Conservation (phyloP, 2,888 invertebrate genomes). For the Aphrophora alni region DNA sequence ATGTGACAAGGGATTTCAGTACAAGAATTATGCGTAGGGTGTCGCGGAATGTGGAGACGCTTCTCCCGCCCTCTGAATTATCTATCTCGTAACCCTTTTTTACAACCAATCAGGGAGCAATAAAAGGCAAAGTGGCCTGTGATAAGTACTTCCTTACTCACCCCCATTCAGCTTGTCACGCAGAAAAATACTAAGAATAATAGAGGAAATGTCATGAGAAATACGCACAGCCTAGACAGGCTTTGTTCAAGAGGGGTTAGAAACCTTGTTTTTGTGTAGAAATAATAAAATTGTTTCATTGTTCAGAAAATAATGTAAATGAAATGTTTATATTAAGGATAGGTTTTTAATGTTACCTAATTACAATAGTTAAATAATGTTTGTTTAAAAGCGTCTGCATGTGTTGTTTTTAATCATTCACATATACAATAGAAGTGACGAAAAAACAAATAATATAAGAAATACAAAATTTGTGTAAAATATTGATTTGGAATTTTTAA, state of each 20-base stretch:
- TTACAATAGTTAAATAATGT: too few relatives aligned
- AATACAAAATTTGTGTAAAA: too few relatives aligned
- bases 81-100: slow-evolving; percentile 43
- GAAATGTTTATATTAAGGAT: too few relatives aligned
- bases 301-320: background rate
- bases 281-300: background rate
- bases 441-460: too few relatives aligned
- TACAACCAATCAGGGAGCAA: slow-evolving; percentile 42
- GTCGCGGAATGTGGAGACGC: slow-evolving; percentile 3
- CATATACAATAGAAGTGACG: too few relatives aligned
- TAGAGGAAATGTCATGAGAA: background rate
- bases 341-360: too few relatives aligned
- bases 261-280: background rate
- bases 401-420: too few relatives aligned
- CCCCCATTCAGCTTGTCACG: background rate
- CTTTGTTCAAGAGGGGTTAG: background rate
- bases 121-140: slow-evolving; percentile 40
- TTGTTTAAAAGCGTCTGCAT: too few relatives aligned
- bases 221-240: too few relatives aligned
- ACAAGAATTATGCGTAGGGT: slow-evolving; percentile 12
- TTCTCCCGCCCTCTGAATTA: slow-evolving; percentile 36
- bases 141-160: slow-evolving; percentile 40
- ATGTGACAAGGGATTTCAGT: background rate
- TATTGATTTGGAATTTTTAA: too few relatives aligned
- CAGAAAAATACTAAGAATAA: slow-evolving; percentile 4